Conservation (phyloP, 2,113 vertebrate species). For the Rhinichthys klamathensis region DNA sequence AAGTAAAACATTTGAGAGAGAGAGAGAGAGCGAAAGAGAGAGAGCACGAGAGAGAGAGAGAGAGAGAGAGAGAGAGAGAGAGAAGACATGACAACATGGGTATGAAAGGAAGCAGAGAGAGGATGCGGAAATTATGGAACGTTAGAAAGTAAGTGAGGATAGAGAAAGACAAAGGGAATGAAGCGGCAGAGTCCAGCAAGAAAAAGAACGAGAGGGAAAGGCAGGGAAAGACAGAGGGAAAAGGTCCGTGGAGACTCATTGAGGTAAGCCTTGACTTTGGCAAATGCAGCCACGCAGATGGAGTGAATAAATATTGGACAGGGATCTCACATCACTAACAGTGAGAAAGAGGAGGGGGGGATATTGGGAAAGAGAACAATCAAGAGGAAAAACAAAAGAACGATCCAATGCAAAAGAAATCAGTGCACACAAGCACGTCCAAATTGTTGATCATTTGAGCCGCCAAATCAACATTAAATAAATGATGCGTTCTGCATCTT, state of each 20-base stretch:
- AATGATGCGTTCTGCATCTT: not conserved
- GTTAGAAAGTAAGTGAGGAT: not conserved
- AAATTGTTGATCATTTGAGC: not conserved
- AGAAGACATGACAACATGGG: slow-evolving; percentile 11
- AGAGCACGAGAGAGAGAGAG: not conserved
- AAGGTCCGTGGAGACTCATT: slow-evolving; percentile 42
- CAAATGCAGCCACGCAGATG: slow-evolving; percentile 41
- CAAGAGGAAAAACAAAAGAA: slow-evolving; percentile 20
- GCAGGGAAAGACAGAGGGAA: slow-evolving; percentile 13
- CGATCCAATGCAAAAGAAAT: slow-evolving; percentile 11
- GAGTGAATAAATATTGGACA: slow-evolving; percentile 53
- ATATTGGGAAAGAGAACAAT: slow-evolving; percentile 18
- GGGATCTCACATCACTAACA: slow-evolving; percentile 33
- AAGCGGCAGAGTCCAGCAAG: not conserved
- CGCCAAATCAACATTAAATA: slow-evolving; percentile 18
- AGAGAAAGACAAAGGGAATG: slow-evolving; percentile 17
- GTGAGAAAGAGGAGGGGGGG: not conserved
- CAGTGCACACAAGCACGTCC: not conserved
- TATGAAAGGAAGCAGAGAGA: slow-evolving; percentile 6
- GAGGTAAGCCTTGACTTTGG: slow-evolving; percentile 52
- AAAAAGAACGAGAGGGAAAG: not conserved
- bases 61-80: slow-evolving; percentile 24
- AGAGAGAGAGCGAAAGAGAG: not conserved
- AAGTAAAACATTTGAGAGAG: slow-evolving; percentile 49
- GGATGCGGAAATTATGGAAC: slow-evolving; percentile 1